Base-by-base conservation (phyloP, 2,888 invertebrate genomes). In the Pammene fasciana region DNA sequence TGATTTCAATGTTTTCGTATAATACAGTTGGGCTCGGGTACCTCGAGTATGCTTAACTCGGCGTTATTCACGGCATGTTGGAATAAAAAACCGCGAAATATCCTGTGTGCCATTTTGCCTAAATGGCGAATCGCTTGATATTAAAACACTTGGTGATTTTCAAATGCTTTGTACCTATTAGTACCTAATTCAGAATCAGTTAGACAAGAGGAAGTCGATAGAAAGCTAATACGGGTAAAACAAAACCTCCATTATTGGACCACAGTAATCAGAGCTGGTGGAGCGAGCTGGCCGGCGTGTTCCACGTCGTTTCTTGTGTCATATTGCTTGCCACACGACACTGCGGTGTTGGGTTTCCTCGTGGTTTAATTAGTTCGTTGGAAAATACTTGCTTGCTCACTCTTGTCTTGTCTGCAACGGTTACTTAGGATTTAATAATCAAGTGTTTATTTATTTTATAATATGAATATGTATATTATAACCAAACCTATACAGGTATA, bases 361-460 rank as follows among this genome's bases (percentile, higher is more conserved):
- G 83, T 80, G 80, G 81, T 84, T 80, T 85, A 89, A 88, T 87
- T 86, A 84, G 85, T 82, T 85, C 86, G 78, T 83, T 80, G 82
- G 85, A 84, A 85, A 84, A 83, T 83, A 78, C 77, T 73, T 76
- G 70, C 73, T 76, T 65, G 73, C 74, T 72, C 71, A 72, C 74
- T 73, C 38, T 38, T 43, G 43, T 43, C 48, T 68, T 71, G 62
- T 67, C 14, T 45, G 55, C 54, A 36, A 38, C 10, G 6, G 34
- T 43, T 57, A 54, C 14, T 13, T 16, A 26, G 26, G 26, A 26
- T 26, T 26, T 26, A 26, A 3, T 26, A 26, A 26, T 26, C 26
- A 26, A 26, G 26, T 26, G 26, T 26, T 26, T 26, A 26, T 26
- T 26, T 26, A 4, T 26, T 26, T 26, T 3, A 26, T 26, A 26